Evolutionary conservation across 2,888 invertebrate genomes (phyloP).

Genomic region (Campoplex nolae): DNA sequence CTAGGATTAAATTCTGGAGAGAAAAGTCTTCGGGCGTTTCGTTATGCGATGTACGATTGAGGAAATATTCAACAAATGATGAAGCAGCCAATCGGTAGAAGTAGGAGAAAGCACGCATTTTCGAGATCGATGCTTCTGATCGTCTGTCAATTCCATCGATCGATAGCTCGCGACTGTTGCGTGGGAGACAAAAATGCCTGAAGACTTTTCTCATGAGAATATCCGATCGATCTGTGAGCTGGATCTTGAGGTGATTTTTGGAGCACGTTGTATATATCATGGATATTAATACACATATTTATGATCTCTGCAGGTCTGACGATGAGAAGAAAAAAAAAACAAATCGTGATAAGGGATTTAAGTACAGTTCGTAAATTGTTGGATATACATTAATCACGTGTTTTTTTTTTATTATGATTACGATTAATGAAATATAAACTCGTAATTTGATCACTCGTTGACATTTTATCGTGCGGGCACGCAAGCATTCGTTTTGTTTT

Average conservation of each 20-base stretch:
- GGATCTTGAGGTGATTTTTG: background rate
- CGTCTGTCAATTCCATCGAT: background rate
- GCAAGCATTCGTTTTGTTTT: background rate
- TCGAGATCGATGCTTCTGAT: no score
- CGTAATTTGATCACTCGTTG: constrained; percentile 20
- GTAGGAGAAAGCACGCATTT: background rate
- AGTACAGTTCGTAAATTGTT: background rate
- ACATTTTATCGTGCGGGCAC: constrained; percentile 1
- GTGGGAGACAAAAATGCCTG: background rate
- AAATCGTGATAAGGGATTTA: background rate
- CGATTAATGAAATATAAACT: constrained; percentile 6
- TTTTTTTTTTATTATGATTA: background rate
- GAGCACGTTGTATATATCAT: background rate
- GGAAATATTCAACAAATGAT: background rate
- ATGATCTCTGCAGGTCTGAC: background rate
- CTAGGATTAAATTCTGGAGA: background rate
- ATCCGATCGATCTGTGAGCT: background rate
- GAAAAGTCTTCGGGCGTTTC: background rate
- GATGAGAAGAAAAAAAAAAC: background rate
- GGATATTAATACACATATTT: background rate
- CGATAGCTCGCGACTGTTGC: background rate
- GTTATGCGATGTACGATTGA: background rate
- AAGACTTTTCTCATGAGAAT: background rate
- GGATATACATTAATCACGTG: background rate
- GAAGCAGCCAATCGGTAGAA: background rate